Evolutionary conservation across 2,113 vertebrate species (phyloP), one percentile per base, ranked within the genome.

Genomic region (Spermophilus dauricus): DNA sequence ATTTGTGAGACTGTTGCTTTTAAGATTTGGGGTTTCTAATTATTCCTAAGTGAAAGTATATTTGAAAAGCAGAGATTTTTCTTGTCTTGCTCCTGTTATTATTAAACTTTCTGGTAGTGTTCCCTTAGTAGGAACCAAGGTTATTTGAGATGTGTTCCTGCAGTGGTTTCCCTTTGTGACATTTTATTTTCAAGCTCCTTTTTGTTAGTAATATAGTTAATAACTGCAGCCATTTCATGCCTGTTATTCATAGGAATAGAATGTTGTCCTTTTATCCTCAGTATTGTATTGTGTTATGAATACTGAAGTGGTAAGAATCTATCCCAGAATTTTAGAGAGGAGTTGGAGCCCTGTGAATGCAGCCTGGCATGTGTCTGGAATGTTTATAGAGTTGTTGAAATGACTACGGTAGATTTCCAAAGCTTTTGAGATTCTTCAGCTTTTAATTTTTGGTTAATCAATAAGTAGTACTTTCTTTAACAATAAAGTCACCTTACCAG

Each of bases 131-230:
- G 88, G 63, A 78, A 28, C 72, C 78, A 39, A 94, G 94, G 61
- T 96, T 69, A 8, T 96, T 96, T 96, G 94, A 96, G 96, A 90
- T 98, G 53, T 94, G 22, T 3, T 56, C 42, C 86, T 95, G 51
- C 3, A 0, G 8, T 88, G 42, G 12, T 61, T 97, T 95, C 51
- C 58, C 32, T 96, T 82, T 87, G 0, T 94, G 86, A 45, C 28
- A 77, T 77, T 89, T 63, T 53, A 84, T 95, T 97, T 76, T 95
- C 69, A 14, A 96, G 28, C 58, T 78, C 89, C 37, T 86, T 72
- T 63, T n/a, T 89, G 20, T 70, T 75, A 32, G 45, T 93, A 61
- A 95, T 56, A 51, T 24, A 78, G 61, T 73, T 81, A 51, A 75
- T 80, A 86, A 48, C n/a, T 22, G 67, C 89, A 91, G 45, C 42